Evolutionary conservation across 2,888 invertebrate species (phyloP), one percentile per base, ranked within the genome.

Genomic region (Xestia ashworthii): DNA sequence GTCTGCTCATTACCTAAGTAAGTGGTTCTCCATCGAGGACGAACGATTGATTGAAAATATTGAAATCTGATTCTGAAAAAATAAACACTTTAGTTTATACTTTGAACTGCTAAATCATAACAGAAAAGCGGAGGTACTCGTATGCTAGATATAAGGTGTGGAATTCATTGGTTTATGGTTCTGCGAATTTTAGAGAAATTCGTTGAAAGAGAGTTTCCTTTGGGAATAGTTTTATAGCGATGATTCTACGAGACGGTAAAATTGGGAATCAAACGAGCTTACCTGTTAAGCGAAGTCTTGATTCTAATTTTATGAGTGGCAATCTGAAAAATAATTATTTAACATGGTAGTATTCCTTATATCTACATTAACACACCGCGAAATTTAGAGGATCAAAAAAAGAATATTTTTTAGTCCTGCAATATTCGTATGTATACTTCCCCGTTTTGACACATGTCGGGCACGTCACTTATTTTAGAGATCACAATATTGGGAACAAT

Each of bases 131-230:
- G 22, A 50, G 19, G 68, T 69, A n/a, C n/a, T n/a, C n/a, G n/a
- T n/a, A 48, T 53, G 60, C 19, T 38, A 19, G 4, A 16, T 46
- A 50, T 80, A 76, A 68, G 81, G 60, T 67, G 19, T 22, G 38
- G 50, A 69, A 81, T 77, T 69, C 77, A 77, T 66, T 44, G 14
- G 38, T 53, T 46, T 58, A 73, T 38, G 16, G 12, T 82, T 81
- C 82, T 64, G 14, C 32, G 82, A 70, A 82, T 71, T 82, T 72
- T 62, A 73, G 19, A 44, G 66, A 78, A 82, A 81, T 82, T 81
- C 72, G 50, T 38, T 70, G 78, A 60, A 79, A 69, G 46, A 67
- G n/a, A 53, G 71, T 71, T 76, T 81, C 60, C 22, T 75, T 67
- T 67, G 32, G 1, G 38, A 44, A 66, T 53, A 5, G 60, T 53